Percentiles rank a stretch among this genome's conserved stretches.
phyloP scores from a whole-genome alignment of 2,797 vertebrate species.

The Propithecus perrieri region DNA sequence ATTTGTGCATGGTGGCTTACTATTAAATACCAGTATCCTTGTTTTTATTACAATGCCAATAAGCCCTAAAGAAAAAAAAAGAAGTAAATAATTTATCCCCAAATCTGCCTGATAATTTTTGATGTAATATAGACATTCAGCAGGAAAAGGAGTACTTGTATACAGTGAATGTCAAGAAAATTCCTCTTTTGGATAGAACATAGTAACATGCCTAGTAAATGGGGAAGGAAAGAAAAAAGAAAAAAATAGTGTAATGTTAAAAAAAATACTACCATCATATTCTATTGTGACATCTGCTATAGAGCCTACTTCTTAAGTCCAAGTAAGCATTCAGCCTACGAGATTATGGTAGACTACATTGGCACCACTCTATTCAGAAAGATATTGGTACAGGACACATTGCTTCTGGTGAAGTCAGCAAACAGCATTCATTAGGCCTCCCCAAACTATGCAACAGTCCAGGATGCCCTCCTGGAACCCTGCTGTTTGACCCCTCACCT shows the following conservation, averaged over 20 bases:
- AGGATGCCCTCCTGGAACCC: neutral
- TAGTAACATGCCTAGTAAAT: neutral
- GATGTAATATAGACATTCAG: neutral
- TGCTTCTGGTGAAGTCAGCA: neutral
- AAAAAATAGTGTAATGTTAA: neutral
- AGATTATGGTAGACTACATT: neutral
- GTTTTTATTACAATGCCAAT: neutral
- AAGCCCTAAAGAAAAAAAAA: neutral
- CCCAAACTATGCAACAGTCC: neutral
- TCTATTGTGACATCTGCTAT: neutral
- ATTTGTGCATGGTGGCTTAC: neutral
- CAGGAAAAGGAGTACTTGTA: neutral
- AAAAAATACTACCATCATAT: neutral
- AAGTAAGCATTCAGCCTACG: neutral
- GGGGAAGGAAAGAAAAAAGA: neutral
- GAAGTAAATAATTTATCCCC: neutral
- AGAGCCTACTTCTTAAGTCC: neutral
- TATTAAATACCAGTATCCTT: neutral
- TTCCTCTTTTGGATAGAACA: neutral
- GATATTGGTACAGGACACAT: neutral
- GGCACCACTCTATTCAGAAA: neutral
- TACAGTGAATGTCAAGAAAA: neutral
- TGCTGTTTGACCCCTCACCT: neutral
- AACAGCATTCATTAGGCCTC: neutral
- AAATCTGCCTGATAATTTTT: neutral